These are phyloP conservation scores for Arctopsyche grandis DNA, from an alignment of 1,140 invertebrate species.

Conservation along the genomic window DNA sequence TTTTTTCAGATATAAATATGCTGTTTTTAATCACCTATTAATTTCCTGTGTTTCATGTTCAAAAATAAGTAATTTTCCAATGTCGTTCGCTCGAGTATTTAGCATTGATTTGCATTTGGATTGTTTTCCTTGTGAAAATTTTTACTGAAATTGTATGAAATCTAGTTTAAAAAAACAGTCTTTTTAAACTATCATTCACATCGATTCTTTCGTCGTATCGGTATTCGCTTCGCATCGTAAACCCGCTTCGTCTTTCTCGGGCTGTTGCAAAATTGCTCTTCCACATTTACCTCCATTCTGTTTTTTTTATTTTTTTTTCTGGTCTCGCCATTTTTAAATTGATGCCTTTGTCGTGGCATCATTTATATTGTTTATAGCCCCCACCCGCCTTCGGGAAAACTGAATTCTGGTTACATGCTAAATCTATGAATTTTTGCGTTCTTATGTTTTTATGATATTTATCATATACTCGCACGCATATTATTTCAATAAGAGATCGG, in stretches of 20 bases:
- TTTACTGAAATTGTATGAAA: too few relatives aligned
- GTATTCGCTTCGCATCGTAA: neutral
- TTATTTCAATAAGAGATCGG: neutral
- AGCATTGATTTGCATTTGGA: too few relatives aligned
- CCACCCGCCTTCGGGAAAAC: neutral
- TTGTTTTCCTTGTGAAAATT: too few relatives aligned
- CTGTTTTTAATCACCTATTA: too few relatives aligned
- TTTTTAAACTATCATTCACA: too few relatives aligned
- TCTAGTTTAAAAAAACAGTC: too few relatives aligned
- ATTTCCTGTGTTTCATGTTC: too few relatives aligned
- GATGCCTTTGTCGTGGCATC: slow-evolving; percentile 12
- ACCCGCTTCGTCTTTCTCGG: neutral
- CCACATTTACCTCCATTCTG: neutral
- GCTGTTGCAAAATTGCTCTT: neutral
- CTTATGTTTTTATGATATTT: neutral
- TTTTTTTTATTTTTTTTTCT: neutral
- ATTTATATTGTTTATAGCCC: slow-evolving; percentile 19
- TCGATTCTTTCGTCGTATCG: neutral
- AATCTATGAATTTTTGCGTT: neutral
- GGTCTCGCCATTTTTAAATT: slow-evolving; percentile 8
- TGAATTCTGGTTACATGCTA: slow-evolving; percentile 4
- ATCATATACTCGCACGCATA: neutral
- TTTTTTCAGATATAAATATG: too few relatives aligned
- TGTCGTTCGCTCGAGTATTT: too few relatives aligned
- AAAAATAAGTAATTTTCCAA: too few relatives aligned